phyloP scores from a whole-genome alignment of 2,797 vertebrate species.

The Enteromius argenteus region DNA sequence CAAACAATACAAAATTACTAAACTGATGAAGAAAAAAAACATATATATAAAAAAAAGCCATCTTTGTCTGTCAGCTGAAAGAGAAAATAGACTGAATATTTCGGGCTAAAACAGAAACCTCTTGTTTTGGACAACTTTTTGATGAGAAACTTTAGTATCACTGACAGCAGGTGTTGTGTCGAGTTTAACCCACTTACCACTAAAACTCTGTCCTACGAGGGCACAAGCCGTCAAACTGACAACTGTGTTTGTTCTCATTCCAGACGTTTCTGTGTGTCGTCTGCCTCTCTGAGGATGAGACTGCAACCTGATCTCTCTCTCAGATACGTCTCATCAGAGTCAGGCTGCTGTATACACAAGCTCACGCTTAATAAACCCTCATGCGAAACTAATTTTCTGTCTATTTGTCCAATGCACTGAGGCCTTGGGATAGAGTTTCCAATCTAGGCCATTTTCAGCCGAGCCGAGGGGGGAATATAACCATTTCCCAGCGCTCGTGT shows the following conservation, averaged over 20 bases:
- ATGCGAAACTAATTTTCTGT: conserved; percentile 82
- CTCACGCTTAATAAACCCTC: conserved; percentile 76
- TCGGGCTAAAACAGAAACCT: background rate
- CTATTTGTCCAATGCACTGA: conserved; percentile 80
- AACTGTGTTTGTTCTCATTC: background rate
- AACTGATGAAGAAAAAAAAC: background rate
- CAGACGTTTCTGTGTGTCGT: conserved; percentile 18
- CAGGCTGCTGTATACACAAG: conserved; percentile 74
- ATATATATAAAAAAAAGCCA: no score
- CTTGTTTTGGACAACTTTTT: background rate
- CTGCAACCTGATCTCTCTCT: conserved; percentile 34
- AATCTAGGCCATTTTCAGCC: conserved; percentile 71
- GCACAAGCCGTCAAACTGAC: conserved; percentile 3
- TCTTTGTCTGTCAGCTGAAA: background rate
- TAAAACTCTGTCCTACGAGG: background rate
- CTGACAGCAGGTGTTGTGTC: background rate
- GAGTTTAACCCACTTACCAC: background rate
- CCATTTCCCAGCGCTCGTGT: conserved; percentile 13
- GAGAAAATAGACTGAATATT: background rate
- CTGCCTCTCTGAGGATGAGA: conserved; percentile 27
- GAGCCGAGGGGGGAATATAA: conserved; percentile 13
- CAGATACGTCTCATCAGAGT: conserved; percentile 28
- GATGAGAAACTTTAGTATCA: background rate
- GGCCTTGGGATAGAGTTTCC: conserved; percentile 77
- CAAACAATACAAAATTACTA: background rate